Percentiles rank a stretch among this genome's conserved stretches.
Conservation (phyloP, 2,888 invertebrate genomes). For the Noctua comes region DNA sequence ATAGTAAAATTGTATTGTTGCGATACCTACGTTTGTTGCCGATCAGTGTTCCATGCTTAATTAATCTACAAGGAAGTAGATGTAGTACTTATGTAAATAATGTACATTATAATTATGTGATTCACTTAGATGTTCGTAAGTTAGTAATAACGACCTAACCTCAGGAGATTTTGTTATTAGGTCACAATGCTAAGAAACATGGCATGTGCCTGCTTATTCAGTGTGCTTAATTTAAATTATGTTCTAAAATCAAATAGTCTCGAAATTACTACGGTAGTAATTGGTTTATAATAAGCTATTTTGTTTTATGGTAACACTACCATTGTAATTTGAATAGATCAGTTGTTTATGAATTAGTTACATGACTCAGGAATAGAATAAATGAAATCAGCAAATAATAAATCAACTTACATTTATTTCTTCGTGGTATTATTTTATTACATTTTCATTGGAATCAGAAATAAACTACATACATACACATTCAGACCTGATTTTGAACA, state of each 20-base stretch:
- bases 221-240: constrained; percentile 51
- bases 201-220: constrained; percentile 31
- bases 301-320: constrained; percentile 52
- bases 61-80: constrained; percentile 73
- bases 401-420: constrained; percentile 86
- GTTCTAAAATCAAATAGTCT: constrained; percentile 38
- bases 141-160: constrained; percentile 67
- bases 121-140: constrained; percentile 82
- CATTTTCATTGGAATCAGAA: constrained; percentile 84
- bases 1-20: constrained; percentile 18
- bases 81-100: constrained; percentile 83
- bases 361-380: constrained; percentile 76
- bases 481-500: constrained; percentile 84
- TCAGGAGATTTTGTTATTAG: constrained; percentile 70
- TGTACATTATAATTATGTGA: constrained; percentile 85
- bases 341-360: constrained; percentile 47
- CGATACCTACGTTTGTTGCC: constrained; percentile 49
- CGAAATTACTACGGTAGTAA: constrained; percentile 52
- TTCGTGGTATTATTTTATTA: constrained; percentile 81
- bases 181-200: constrained; percentile 53
- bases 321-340: constrained; percentile 50
- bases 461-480: constrained; percentile 83
- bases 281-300: constrained; percentile 44
- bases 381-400: constrained; percentile 84
- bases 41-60: constrained; percentile 43